Percentiles rank a stretch among this genome's conserved stretches.
Evolutionary conservation across 2,113 vertebrate genomes (phyloP).

Genomic region (Columba janthina): DNA sequence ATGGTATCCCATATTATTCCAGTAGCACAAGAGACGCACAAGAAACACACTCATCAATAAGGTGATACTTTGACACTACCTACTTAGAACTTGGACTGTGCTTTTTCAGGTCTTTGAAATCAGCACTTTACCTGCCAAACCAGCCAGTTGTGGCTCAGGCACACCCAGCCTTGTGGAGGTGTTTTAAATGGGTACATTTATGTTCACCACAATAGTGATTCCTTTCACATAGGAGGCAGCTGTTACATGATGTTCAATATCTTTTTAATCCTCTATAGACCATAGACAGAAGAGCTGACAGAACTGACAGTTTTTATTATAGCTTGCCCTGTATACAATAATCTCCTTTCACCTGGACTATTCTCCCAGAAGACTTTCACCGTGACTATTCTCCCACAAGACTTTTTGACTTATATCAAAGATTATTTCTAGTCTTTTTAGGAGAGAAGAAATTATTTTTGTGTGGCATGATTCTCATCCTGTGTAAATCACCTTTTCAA

Average conservation of each 20-base stretch:
- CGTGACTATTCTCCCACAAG: conserved; percentile 60
- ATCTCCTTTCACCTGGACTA: conserved; percentile 71
- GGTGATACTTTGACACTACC: background rate
- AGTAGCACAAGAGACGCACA: background rate
- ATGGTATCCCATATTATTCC: background rate
- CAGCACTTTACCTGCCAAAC: background rate
- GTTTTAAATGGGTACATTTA: conserved; percentile 8
- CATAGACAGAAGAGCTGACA: conserved; percentile 65
- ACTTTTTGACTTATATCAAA: conserved; percentile 62
- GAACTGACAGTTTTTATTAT: conserved; percentile 76
- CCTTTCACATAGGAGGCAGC: conserved; percentile 63
- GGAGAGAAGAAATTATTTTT: conserved; percentile 49
- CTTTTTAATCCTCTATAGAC: conserved; percentile 74
- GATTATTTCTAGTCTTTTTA: conserved; percentile 57
- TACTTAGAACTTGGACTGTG: background rate
- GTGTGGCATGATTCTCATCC: background rate
- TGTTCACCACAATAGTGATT: conserved; percentile 36
- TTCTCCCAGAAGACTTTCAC: conserved; percentile 62
- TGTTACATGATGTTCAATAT: conserved; percentile 71
- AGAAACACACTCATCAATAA: background rate
- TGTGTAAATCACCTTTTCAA: conserved; percentile 49
- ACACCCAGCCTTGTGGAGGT: background rate
- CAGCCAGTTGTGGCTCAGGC: conserved; percentile 40
- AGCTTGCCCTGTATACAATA: conserved; percentile 73
- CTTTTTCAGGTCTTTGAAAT: background rate